Conservation (phyloP, 2,797 vertebrate genomes). For the Acanthornis magna region DNA sequence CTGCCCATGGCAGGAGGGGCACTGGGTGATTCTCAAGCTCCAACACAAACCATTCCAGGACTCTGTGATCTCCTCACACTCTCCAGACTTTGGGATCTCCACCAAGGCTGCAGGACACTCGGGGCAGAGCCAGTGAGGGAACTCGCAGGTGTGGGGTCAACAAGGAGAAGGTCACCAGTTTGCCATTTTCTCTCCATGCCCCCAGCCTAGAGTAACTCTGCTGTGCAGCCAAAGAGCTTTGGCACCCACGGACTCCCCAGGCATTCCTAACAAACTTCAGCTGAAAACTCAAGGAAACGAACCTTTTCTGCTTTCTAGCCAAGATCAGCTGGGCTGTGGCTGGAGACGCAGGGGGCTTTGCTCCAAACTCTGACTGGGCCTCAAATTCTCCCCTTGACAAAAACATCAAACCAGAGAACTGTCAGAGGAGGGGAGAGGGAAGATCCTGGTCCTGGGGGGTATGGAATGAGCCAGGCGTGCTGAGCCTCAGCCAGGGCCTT, state of each 20-base stretch:
- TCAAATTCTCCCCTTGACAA: not conserved
- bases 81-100: not conserved
- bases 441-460: rapidly evolving
- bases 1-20: not conserved
- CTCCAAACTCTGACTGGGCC: not conserved
- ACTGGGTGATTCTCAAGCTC: too few species aligned
- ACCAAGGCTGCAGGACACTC: not conserved
- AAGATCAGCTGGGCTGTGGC: not conserved
- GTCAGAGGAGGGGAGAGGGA: not conserved
- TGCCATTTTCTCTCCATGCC: not conserved
- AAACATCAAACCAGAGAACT: not conserved
- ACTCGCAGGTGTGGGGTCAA: rapidly evolving
- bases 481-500: not conserved
- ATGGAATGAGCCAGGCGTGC: not conserved
- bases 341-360: not conserved
- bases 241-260: not conserved
- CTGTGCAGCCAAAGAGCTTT: not conserved
- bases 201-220: not conserved
- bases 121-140: rapidly evolving
- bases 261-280: not conserved
- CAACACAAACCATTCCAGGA: not conserved
- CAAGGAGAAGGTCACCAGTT: not conserved
- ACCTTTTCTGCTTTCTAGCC: not conserved
- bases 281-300: not conserved
- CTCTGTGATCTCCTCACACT: not conserved